Evolutionary conservation across 1,140 invertebrate species (phyloP), one percentile per base, ranked within the genome.

Genomic region (Drosophila asahinai): DNA sequence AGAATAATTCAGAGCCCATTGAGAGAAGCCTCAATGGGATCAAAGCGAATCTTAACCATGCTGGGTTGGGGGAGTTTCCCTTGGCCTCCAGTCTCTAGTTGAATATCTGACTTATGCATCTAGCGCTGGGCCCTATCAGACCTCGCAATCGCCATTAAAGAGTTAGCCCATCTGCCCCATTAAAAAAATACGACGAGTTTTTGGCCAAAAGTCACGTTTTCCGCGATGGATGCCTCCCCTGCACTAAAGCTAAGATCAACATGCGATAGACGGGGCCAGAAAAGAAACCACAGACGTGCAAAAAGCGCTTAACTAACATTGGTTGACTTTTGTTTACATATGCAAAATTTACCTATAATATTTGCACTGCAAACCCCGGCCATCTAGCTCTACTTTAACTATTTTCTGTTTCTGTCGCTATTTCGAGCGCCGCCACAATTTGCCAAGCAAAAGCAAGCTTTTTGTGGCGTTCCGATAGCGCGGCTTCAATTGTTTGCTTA

Each of bases 251-350:
- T 57, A 65, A 79, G 77, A 80, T 80, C 76, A 54, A 83, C 55
- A 49, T 61, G 67, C 70, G 67, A 72, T 72, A 73, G 67, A 73
- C 52, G 54, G 54, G 59, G 60, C 58, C n/a, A 40, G 14, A 27
- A 67, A 60, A 68, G 54, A 72, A 65, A 65, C 68, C 47, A 64
- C 51, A 65, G 59, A 77, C 65, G 76, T 78, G 76, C 75, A 61
- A 78, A 83, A 83, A 81, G 63, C 38, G 77, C 64, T 80, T 47
- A 33, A 38, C 80, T 80, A 87, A 87, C 84, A 89, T 87, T 80
- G 73, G 62, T 36, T 47, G 45, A 67, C 52, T 76, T 61, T 81
- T 76, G 79, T 77, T 65, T 81, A 64, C 40, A 68, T 63, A 78
- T 78, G 82, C 83, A 74, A 86, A 86, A 80, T 78, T 86, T 81